Conservation (phyloP, 2,797 vertebrate species). For the Agapornis canus region DNA sequence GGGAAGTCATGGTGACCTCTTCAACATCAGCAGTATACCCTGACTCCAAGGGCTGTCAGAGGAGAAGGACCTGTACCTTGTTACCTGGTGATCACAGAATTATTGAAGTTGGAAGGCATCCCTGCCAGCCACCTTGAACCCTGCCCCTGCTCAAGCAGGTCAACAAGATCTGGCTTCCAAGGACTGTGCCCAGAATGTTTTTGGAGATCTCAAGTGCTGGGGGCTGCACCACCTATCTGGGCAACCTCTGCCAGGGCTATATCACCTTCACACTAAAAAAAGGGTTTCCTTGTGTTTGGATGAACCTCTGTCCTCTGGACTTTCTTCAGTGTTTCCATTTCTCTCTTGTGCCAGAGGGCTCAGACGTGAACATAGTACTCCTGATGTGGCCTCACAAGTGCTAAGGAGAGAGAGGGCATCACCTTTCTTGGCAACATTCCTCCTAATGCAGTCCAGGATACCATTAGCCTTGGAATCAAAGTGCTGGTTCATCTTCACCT, state of each 20-base stretch:
- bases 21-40: background rate
- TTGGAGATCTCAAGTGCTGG: background rate
- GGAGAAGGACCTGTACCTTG: background rate
- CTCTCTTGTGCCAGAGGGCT: background rate
- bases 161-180: background rate
- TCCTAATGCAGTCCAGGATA: background rate
- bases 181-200: accelerated
- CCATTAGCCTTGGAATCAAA: background rate
- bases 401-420: background rate
- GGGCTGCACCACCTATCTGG: background rate
- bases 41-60: background rate
- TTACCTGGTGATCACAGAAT: background rate
- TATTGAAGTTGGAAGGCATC: background rate
- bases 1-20: background rate
- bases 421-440: accelerated
- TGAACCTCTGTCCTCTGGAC: background rate
- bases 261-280: background rate
- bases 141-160: background rate
- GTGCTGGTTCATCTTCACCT: background rate
- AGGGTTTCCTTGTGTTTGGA: background rate
- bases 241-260: background rate
- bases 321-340: background rate
- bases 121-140: background rate
- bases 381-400: no score
- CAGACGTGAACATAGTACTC: background rate